Evolutionary conservation across 2,113 vertebrate species (phyloP), one percentile per base, ranked within the genome.

Genomic region (Bos indicus): DNA sequence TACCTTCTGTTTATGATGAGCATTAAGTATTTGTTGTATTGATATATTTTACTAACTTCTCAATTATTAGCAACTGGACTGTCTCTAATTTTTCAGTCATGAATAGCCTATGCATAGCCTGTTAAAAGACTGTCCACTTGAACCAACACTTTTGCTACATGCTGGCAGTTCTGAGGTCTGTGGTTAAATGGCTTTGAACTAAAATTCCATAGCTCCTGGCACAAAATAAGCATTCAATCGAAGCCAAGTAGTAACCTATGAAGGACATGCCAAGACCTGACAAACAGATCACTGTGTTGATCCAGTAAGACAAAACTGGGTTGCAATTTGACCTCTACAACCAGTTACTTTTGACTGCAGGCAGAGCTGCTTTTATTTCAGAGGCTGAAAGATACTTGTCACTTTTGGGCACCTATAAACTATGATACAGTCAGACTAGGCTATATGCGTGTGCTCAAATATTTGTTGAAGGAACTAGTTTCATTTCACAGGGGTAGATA

Each of bases 191-290:
- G 9, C 90, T 96, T 77, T 94, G 88, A 96, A 91, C 62, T 56
- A 95, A 33, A 54, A 52, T 23, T 48, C 19, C 48, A 88, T 14
- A 84, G 64, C 48, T 96, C 51, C 77, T 92, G 54, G 59, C 52
- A 97, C n/a, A 97, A 93, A 94, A 92, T 26, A 96, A 48, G 43
- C 43, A 48, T 91, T 95, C 92, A 96, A 10, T 48, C 2, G 67
- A 54, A 93, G 84, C 71, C 84, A 93, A 84, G 33, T 16, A 67
- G 93, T 81, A 96, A 96, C 52, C 46, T 87, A 57, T 33, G 15
- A 93, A 78, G 96, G 82, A 57, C 25, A 90, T 26, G 16, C 84
- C 25, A 59, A 85, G 33, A 64, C 54, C 62, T 90, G 51, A 26
- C 67, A 87, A 81, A 84, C 1, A 86, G 52, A 96, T 51, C 71